Evolutionary conservation across 2,888 invertebrate species (phyloP), one percentile per base, ranked within the genome.

Genomic region (Pterobdella sp.): DNA sequence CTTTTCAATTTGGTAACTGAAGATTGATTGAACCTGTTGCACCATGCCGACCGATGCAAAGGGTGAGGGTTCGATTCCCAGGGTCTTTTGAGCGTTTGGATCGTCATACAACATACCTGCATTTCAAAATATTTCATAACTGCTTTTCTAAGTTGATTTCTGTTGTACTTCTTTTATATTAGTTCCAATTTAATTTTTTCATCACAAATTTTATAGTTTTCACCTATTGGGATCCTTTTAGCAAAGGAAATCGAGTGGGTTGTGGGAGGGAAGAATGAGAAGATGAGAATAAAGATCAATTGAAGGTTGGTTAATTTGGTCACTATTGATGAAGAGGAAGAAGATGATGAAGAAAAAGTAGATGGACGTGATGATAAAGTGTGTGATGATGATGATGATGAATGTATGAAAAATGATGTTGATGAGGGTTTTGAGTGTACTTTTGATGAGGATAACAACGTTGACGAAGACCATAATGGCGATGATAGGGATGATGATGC

Each of bases 1-100:
- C 37, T 75, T 76, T 42, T 73, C 75, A 35, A 75, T 73, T 65
- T 77, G 76, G 65, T 73, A 75, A 22, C 73, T 65, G 65, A 77
- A 75, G 22, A 76, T 76, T 34, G 75, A 75, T n/a, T 75, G 73
- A n/a, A 73, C 68, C 35, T 68, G 68, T 56, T 70, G 70, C 1
- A 70, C 70, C 18, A 70, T 32, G 1, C 29, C 18, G 26, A 49
- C 31, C 29, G 49, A 52, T 10, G 70, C 49, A 1, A 49, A 42
- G 31, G 22, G 32, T 31, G 42, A 31, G 34, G 36, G 42, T 70
- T 56, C 42, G 34, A 68, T 36, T 26, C 26, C 34, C 7, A 36
- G 35, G 26, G 34, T 22, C 49, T 7, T 42, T 42, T 35, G 37
- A 14, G 37, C 29, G 10, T 37, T 68, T 35, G 68, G 68, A 37